Evolutionary conservation across 1,140 invertebrate species (phyloP), one percentile per base, ranked within the genome.

Genomic region (Luehdorfia chinensis): DNA sequence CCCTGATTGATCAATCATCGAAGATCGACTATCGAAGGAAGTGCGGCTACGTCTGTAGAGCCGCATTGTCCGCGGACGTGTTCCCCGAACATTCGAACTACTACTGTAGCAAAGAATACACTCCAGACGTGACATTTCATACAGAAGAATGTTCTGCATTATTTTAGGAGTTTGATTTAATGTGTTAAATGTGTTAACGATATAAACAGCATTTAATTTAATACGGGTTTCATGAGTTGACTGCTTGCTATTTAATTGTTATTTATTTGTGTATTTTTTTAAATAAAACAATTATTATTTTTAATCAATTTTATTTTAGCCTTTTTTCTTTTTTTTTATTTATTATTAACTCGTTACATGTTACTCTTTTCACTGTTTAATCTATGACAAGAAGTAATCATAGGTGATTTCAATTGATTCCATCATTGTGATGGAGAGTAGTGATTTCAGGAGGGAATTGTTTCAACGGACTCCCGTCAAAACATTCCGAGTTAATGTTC

Each of bases 1-100:
- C 66, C 75, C 61, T 78, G 75, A 83, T 81, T 78, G 77, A 75
- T 84, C 77, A 80, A 84, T 85, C 76, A 80, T 77, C 71, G 70
- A 56, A 59, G 64, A 55, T 57, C 67, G 60, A 71, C 62, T 68
- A 74, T 79, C 61, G 67, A 71, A 63, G 67, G 71, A 64, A 75
- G 70, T 59, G 59, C 60, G 67, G 56, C 66, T 74, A 68, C 71
- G 74, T 72, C 62, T 59, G 49, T 34, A 55, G 27, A 56, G 51
- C 59, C 61, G 60, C 63, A 72, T 72, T 79, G 69, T 74, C 45
- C 54, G 67, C 54, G 70, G 65, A 79, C 80, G 75, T 84, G 77
- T 65, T 64, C 58, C 32, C 51, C 52, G 37, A 51, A 53, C 51
- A 55, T 53, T 53, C 46, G 43, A 21, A 32, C 31, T 44, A 13